Evolutionary conservation across 2,113 vertebrate species (phyloP).

Genomic region (Mionectes macconnelli): DNA sequence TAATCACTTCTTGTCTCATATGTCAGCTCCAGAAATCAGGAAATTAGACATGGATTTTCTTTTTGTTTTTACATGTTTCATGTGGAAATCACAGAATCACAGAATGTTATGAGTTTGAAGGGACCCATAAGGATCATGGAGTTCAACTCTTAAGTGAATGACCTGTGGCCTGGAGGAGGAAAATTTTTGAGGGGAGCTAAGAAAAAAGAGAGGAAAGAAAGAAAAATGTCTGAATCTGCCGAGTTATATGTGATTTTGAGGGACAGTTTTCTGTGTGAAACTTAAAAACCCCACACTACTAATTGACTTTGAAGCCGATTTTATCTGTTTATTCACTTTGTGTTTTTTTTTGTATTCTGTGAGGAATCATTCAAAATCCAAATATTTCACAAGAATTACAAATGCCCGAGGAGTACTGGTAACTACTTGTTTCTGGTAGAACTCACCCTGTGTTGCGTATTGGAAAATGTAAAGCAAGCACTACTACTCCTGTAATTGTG

Average conservation of each 20-base stretch:
- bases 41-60: neutral
- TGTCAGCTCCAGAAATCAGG: neutral
- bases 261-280: neutral
- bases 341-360: neutral
- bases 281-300: neutral
- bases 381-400: neutral
- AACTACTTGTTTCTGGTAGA: conserved; percentile 24
- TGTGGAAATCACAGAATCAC: neutral
- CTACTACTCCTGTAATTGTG: neutral
- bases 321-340: neutral
- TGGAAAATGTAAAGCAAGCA: neutral
- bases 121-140: neutral
- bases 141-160: neutral
- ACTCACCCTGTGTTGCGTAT: neutral
- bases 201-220: neutral
- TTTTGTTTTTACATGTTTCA: neutral
- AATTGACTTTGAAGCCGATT: neutral
- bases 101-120: neutral
- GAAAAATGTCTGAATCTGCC: neutral
- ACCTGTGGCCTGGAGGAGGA: neutral
- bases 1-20: neutral
- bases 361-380: neutral
- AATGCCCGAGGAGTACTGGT: neutral
- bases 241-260: neutral
- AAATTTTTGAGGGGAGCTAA: neutral